These are phyloP conservation scores for Gadus macrocephalus DNA, from an alignment of 2,113 vertebrate genomes.

Conservation along the genomic window DNA sequence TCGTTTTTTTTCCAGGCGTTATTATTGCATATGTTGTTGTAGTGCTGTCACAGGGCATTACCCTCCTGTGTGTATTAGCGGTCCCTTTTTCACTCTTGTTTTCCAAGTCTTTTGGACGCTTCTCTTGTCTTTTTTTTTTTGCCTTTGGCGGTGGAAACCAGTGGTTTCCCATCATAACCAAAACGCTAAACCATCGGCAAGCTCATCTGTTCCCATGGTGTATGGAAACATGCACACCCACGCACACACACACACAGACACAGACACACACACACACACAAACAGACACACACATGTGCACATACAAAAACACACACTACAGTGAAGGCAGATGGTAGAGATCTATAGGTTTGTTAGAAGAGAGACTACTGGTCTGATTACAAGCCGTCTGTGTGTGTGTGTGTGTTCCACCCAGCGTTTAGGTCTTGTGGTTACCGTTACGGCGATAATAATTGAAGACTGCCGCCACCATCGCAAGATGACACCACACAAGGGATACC, in stretches of 20 bases:
- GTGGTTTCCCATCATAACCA: constrained; percentile 55
- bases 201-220: constrained; percentile 47
- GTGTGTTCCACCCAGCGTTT: constrained; percentile 41
- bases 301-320: neutral
- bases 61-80: constrained; percentile 37
- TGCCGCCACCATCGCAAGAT: constrained; percentile 14
- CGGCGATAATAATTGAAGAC: constrained; percentile 31
- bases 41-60: constrained; percentile 25
- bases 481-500: constrained; percentile 13
- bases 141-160: constrained; percentile 44
- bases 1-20: neutral
- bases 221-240: constrained; percentile 20
- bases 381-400: constrained; percentile 37
- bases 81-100: constrained; percentile 54
- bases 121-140: constrained; percentile 35
- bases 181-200: constrained; percentile 33
- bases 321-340: neutral
- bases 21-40: constrained; percentile 10
- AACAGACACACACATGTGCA: too few relatives aligned
- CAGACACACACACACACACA: too few relatives aligned
- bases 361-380: constrained; percentile 39
- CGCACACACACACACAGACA: constrained; percentile 8
- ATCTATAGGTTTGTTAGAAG: constrained; percentile 7
- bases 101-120: constrained; percentile 41
- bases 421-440: constrained; percentile 17